A percentile compares a stretch with the other conserved stretches of the same genome.
Conservation (phyloP, 2,113 vertebrate species). For the Buteo buteo region DNA sequence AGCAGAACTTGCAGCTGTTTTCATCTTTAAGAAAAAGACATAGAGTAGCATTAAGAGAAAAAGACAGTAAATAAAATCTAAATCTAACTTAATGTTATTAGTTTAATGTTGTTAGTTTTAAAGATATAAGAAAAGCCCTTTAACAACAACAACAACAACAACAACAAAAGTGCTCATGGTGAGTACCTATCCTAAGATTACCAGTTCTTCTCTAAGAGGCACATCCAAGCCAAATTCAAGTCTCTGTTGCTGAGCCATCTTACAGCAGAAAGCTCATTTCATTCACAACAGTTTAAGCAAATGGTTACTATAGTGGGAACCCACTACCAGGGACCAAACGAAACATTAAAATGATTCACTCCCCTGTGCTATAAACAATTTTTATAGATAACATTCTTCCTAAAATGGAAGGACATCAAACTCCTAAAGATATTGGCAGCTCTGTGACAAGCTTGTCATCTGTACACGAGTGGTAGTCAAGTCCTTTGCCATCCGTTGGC, state of each 20-base stretch:
- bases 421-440: not conserved
- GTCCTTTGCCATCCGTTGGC: not conserved
- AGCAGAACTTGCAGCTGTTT: not conserved
- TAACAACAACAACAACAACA: not conserved
- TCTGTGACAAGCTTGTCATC: not conserved
- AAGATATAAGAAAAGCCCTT: not conserved
- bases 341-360: not conserved
- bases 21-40: not conserved
- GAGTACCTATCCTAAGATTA: not conserved
- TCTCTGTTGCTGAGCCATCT: not conserved
- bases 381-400: not conserved
- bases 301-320: not conserved
- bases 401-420: not conserved
- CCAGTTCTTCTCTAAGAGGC: not conserved
- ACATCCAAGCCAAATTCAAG: not conserved
- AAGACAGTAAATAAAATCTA: not conserved
- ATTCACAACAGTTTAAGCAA: not conserved
- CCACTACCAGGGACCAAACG: not conserved
- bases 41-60: not conserved
- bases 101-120: not conserved
- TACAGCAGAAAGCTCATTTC: not conserved
- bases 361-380: not conserved
- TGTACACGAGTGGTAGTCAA: not conserved
- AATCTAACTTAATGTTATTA: not conserved
- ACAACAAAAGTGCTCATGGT: not conserved